Base-by-base conservation (phyloP, 2,888 invertebrate species). In the Ariolimax columbianus region DNA sequence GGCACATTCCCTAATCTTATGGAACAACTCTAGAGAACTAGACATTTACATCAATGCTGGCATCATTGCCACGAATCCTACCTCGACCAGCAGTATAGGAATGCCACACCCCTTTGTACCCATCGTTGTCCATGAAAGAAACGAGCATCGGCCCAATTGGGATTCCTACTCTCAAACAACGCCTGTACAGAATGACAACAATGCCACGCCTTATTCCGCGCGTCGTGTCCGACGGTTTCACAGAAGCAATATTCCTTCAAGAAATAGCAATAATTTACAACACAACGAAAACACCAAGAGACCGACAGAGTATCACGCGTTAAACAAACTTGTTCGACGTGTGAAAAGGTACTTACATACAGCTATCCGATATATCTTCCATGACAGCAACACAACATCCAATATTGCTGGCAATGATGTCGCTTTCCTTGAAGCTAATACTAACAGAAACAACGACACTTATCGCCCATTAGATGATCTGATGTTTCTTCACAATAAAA, bases 1-100 rank as follows among this genome's bases (percentile, higher is more conserved):
- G n/a, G 85, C 85, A n/a, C 43, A 83, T 26, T 84, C 87, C 30
- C 77, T 77, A n/a, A 86, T 88, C 26, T 26, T 86, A 66, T 88
- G 87, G 87, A 86, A 86, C 73, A 77, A 23, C 55, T 81, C 81
- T 36, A 36, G 55, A 36, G 68, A 68, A 30, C 30, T 66, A 43
- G 81, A 81, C 55, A 11, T 55, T 40, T 26, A 55, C 38, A 36
- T 3, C 33, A n/a, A 70, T 38, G 33, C 47, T 43, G 19, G 26
- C 14, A 26, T 36, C 72, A 1, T 33, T 30, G 4, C 30, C 19
- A 47, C 36, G 38, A 17, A 19, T 17, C 70, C 51, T 3, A n/a
- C 19, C 14, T 38, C 40, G 7, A 40, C n/a, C 33, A 81, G 72
- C 38, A 70, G 33, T 2, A 9, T n/a, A 43, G 81, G 72, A 72